phyloP scores from a whole-genome alignment of 2,888 invertebrate genomes.

The Tipula helvola region DNA sequence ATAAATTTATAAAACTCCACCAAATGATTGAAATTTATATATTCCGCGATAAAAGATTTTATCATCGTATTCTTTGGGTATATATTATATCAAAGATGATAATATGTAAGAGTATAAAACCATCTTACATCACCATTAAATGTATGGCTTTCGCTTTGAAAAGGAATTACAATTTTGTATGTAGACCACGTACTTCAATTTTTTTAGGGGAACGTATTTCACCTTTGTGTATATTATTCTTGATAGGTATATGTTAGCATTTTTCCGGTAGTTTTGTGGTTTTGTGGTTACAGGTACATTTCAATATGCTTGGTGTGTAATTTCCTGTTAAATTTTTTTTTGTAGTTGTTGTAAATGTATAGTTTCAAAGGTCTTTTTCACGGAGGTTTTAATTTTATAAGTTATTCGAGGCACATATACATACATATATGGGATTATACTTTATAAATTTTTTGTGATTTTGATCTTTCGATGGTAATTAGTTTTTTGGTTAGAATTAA shows the following conservation, averaged over 20 bases:
- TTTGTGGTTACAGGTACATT: background rate
- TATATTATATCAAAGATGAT: background rate
- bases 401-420: background rate
- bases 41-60: background rate
- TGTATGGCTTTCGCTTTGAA: background rate
- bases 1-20: background rate
- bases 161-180: background rate
- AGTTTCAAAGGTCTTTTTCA: background rate
- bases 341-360: background rate
- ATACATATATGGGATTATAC: background rate
- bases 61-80: background rate
- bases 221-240: background rate
- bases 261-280: background rate
- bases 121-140: background rate
- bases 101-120: background rate
- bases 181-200: background rate
- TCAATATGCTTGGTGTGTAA: background rate
- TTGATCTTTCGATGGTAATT: background rate
- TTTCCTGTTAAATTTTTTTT: background rate
- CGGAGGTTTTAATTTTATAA: background rate
- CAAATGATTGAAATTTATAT: background rate
- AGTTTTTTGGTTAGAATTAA: background rate
- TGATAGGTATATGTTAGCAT: background rate
- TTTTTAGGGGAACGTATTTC: background rate
- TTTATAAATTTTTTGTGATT: background rate